phyloP scores from a whole-genome alignment of 1,140 invertebrate species.

The Harpegnathos saltator region DNA sequence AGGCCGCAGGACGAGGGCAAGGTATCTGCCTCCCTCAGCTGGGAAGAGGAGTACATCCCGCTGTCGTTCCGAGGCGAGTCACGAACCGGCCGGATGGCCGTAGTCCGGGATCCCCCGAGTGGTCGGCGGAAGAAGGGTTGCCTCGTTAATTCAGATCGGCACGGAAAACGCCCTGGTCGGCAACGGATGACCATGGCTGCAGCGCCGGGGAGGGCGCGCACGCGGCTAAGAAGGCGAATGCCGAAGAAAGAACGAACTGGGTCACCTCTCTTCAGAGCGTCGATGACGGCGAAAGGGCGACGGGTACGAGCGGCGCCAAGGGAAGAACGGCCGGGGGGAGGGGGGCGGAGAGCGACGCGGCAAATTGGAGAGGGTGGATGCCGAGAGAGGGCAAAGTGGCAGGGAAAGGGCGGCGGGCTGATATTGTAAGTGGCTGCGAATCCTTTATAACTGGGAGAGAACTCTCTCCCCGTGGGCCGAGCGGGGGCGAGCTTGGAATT shows the following conservation, averaged over 20 bases:
- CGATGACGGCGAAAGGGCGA: constrained; percentile 42
- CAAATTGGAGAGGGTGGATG: constrained; percentile 48
- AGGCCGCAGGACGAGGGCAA: background rate
- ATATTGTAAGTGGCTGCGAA: constrained; percentile 84
- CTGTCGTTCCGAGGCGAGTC: constrained; percentile 65
- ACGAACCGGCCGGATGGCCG: constrained; percentile 69
- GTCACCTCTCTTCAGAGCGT: constrained; percentile 47
- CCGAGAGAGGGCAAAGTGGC: constrained; percentile 33
- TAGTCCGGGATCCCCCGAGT: constrained; percentile 56
- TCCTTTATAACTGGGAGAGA: constrained; percentile 82
- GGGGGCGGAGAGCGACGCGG: background rate
- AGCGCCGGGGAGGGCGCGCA: background rate
- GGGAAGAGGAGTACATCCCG: constrained; percentile 56
- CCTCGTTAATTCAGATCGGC: constrained; percentile 75
- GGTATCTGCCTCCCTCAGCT: background rate
- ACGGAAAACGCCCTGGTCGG: constrained; percentile 60
- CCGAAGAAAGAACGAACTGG: constrained; percentile 23
- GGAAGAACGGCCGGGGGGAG: background rate
- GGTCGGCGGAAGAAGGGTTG: constrained; percentile 65
- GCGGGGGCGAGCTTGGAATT: constrained; percentile 81
- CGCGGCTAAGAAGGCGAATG: background rate
- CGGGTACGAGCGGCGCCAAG: background rate
- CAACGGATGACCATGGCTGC: constrained; percentile 1
- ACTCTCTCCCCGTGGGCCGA: constrained; percentile 69
- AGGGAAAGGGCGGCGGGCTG: constrained; percentile 70